Evolutionary conservation across 1,140 invertebrate species (phyloP), one percentile per base, ranked within the genome.

Genomic region (Lordiphosa collinella): DNA sequence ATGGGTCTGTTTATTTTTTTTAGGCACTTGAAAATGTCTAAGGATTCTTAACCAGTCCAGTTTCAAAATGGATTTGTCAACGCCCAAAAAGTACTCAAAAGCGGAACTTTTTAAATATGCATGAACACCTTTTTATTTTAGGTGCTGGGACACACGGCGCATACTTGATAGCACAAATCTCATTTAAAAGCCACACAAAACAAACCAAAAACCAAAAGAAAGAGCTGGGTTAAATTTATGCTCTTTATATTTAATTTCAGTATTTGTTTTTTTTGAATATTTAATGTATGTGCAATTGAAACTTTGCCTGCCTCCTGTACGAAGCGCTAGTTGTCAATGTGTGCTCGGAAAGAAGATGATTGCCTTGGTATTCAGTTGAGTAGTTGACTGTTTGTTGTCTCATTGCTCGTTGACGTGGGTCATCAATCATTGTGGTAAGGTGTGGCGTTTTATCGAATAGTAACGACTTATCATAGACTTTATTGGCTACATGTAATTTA

Each of bases 111-210:
- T 82, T 60, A 80, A 82, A 80, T 82, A 82, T 80, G 76, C 76
- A 82, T 80, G 61, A 82, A 62, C 65, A 80, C 75, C 75, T 75
- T 82, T 82, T 58, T 49, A 14, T 29, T 43, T 43, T 43, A 4
- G 2, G 18, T 36, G 38, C 5, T 32, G 59, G 44, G 54, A 41
- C 18, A 64, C 68, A 66, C 14, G 70, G 60, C 70, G 56, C 41
- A 70, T 82, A 82, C 76, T 75, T 75, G 70, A 82, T 76, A 75
- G 60, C 66, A 60, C 13, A 76, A 75, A 82, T 62, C 60, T 75
- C 66, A 53, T 66, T 80, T 82, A 51, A 66, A 70, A 56, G 44
- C 58, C 54, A 38, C 35, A 41, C 18, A 68, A 51, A 59, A 73
- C 58, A 60, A 79, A 68, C 37, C 41, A 18, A 29, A 22, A 34